Conservation (phyloP, 2,888 invertebrate species). For the Halictus ligatus region DNA sequence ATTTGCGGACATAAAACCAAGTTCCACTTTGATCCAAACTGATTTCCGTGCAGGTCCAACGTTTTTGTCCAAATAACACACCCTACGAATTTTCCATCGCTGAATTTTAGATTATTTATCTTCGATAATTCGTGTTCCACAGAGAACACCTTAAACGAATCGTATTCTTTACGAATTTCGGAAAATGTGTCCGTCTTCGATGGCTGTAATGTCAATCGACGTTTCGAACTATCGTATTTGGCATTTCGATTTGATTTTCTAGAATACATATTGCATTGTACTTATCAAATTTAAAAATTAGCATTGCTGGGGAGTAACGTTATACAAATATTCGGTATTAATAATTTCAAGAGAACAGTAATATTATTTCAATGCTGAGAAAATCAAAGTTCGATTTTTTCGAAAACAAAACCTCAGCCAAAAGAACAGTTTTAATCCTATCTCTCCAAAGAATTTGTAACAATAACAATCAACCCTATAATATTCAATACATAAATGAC, state of each 20-base stretch:
- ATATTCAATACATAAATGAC: too few species aligned
- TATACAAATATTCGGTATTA: too few species aligned
- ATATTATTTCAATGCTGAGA: too few species aligned
- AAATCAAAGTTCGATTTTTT: too few species aligned
- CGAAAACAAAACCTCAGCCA: too few species aligned
- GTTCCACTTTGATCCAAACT: constrained; percentile 69
- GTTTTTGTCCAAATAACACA: constrained; percentile 62
- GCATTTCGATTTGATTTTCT: background rate
- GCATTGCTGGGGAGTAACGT: too few species aligned
- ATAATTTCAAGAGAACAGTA: too few species aligned
- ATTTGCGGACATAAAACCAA: constrained; percentile 67
- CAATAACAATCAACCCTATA: too few species aligned
- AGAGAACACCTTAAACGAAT: constrained; percentile 24
- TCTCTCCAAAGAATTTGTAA: too few species aligned
- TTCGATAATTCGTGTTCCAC: constrained; percentile 46
- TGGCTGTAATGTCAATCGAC: background rate
- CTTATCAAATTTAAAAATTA: background rate
- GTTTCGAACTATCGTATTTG: background rate
- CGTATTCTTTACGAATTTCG: constrained; percentile 33
- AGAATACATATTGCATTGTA: background rate
- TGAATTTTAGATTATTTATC: constrained; percentile 61
- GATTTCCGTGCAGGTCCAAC: constrained; percentile 63
- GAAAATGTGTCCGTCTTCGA: constrained; percentile 34
- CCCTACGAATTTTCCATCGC: constrained; percentile 60
- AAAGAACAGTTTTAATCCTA: too few species aligned